These are phyloP conservation scores for Eudasyphora cyanicolor DNA, from an alignment of 2,888 invertebrate species.

Conservation along the genomic window DNA sequence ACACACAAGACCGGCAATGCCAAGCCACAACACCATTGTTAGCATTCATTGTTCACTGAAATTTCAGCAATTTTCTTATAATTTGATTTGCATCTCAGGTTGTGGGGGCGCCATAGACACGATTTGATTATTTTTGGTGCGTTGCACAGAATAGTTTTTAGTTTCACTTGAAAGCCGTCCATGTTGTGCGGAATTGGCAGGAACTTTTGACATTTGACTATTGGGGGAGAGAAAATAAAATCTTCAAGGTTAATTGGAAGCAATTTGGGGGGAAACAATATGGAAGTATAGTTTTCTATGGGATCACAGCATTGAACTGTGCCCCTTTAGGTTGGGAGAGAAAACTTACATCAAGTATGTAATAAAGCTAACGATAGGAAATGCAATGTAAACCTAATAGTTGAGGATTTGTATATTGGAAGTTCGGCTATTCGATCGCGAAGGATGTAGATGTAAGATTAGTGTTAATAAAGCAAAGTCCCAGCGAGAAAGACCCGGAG, in stretches of 20 bases:
- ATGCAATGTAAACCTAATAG: too few relatives aligned
- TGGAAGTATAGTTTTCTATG: conserved; percentile 31
- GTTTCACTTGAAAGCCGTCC: background rate
- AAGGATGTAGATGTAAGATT: too few relatives aligned
- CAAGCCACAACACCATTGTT: too few relatives aligned
- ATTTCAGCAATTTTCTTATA: background rate
- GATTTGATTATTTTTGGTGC: conserved; percentile 13
- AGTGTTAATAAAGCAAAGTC: too few relatives aligned
- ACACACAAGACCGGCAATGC: background rate
- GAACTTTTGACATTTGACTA: background rate
- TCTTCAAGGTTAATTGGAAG: conserved; percentile 17
- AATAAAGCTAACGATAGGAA: too few relatives aligned
- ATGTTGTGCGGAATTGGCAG: background rate
- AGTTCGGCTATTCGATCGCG: too few relatives aligned
- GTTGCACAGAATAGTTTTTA: background rate
- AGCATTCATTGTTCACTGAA: background rate
- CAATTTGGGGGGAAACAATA: conserved; percentile 3
- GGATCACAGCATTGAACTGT: too few relatives aligned
- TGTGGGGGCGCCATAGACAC: conserved; percentile 12
- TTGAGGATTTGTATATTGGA: too few relatives aligned
- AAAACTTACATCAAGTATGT: too few relatives aligned
- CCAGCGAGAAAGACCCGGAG: too few relatives aligned
- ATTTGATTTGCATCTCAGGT: conserved; percentile 1
- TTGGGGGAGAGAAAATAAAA: background rate
- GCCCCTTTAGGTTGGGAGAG: too few relatives aligned